Conservation (phyloP, 1,140 invertebrate genomes). For the Zaprionus tsacasi region DNA sequence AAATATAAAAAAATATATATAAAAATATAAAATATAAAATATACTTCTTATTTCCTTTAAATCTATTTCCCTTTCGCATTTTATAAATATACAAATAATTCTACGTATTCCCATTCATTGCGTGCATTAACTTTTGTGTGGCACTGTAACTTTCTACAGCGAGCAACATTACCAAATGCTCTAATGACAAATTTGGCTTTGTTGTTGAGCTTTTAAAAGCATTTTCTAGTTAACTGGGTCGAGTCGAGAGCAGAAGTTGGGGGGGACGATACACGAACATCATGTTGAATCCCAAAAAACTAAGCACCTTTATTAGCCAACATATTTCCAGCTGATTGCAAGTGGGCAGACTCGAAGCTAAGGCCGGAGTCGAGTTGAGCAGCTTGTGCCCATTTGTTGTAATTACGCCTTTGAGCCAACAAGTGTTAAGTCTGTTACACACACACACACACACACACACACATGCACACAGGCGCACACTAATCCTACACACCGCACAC, state of each 20-base stretch:
- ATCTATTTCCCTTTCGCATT: background rate
- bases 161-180: conserved; percentile 19
- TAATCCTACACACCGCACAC: conserved; percentile 35
- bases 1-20: too few species aligned
- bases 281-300: conserved; percentile 27
- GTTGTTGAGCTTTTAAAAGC: conserved; percentile 62
- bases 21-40: background rate
- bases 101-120: background rate
- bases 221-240: conserved; percentile 60
- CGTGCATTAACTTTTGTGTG: conserved; percentile 21
- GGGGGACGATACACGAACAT: background rate
- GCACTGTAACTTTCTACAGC: conserved; percentile 29
- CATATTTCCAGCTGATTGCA: conserved; percentile 73
- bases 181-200: conserved; percentile 55
- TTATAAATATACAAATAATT: background rate
- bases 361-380: conserved; percentile 4
- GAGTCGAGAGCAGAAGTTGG: background rate
- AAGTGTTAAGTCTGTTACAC: conserved; percentile 67
- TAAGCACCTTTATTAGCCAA: conserved; percentile 72
- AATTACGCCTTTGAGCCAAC: conserved; percentile 81
- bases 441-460: conserved; percentile 18
- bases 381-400: conserved; percentile 71
- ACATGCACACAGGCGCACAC: background rate
- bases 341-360: conserved; percentile 9
- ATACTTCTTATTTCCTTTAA: background rate